Evolutionary conservation across 2,888 invertebrate species (phyloP).

Genomic region (Merodon equestris): DNA sequence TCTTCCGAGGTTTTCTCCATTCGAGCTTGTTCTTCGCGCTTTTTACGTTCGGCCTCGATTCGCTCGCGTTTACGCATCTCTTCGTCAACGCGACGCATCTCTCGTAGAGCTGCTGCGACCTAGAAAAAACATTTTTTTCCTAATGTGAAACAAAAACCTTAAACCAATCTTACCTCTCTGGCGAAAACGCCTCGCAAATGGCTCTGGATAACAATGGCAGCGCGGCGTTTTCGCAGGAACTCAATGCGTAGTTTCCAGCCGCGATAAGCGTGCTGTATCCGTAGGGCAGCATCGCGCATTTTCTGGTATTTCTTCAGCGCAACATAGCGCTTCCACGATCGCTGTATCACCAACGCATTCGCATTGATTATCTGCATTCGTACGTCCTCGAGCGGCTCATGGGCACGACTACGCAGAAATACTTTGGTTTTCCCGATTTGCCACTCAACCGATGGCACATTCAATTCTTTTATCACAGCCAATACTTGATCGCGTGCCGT

Average conservation of each 20-base stretch:
- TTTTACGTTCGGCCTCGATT: constrained; percentile 85
- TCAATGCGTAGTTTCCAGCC: constrained; percentile 91
- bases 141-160: not conserved
- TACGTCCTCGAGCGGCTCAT: constrained; percentile 90
- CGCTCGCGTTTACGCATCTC: constrained; percentile 89
- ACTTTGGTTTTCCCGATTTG: constrained; percentile 93
- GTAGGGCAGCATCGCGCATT: constrained; percentile 84
- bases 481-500: constrained; percentile 73
- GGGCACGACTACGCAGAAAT: constrained; percentile 88
- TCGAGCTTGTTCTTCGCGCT: constrained; percentile 81
- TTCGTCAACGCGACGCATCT: constrained; percentile 92
- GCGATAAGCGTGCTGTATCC: constrained; percentile 90
- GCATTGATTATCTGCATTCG: constrained; percentile 85
- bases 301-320: constrained; percentile 84
- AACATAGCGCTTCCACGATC: constrained; percentile 85
- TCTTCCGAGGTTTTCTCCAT: constrained; percentile 77
- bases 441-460: constrained; percentile 88
- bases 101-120: constrained; percentile 89
- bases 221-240: constrained; percentile 89
- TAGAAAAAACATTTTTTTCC: constrained; percentile 58
- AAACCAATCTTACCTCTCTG: constrained; percentile 84
- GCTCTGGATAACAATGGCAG: constrained; percentile 91
- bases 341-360: constrained; percentile 88
- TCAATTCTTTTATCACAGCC: constrained; percentile 82
- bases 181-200: constrained; percentile 94